Conservation (phyloP, 2,888 invertebrate genomes). For the Cynaeus angustus region DNA sequence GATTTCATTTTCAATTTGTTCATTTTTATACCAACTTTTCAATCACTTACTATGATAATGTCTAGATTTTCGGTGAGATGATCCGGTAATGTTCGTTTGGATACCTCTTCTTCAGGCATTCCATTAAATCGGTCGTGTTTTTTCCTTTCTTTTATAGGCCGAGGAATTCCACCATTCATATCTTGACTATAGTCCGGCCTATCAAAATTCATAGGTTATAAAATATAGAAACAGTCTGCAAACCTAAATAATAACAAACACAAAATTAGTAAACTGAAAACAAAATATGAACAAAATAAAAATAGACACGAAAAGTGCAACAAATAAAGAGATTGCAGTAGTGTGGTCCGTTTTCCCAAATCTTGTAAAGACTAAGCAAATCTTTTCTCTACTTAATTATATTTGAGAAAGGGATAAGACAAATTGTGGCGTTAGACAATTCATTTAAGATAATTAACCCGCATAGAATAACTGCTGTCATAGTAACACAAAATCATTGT, state of each 20-base stretch:
- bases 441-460: no score
- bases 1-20: slow-evolving; percentile 8
- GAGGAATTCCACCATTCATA: slow-evolving; percentile 74
- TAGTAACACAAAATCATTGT: no score
- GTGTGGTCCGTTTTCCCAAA: no score
- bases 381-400: no score
- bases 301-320: not conserved
- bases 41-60: slow-evolving; percentile 95
- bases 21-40: not conserved
- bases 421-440: no score
- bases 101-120: slow-evolving; percentile 97
- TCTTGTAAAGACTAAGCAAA: no score
- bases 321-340: no score
- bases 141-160: slow-evolving; percentile 88
- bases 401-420: no score
- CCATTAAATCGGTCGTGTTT: slow-evolving; percentile 97
- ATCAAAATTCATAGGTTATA: slow-evolving; percentile 49
- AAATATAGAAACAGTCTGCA: slow-evolving; percentile 42
- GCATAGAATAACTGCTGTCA: no score
- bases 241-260: slow-evolving; percentile 44
- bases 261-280: slow-evolving; percentile 29
- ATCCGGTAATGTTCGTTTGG: slow-evolving; percentile 94
- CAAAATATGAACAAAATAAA: slow-evolving; percentile 17
- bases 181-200: slow-evolving; percentile 68
- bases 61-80: slow-evolving; percentile 95